These are phyloP conservation scores for Zaprionus taronus DNA, from an alignment of 1,140 invertebrate genomes.

Conservation along the genomic window DNA sequence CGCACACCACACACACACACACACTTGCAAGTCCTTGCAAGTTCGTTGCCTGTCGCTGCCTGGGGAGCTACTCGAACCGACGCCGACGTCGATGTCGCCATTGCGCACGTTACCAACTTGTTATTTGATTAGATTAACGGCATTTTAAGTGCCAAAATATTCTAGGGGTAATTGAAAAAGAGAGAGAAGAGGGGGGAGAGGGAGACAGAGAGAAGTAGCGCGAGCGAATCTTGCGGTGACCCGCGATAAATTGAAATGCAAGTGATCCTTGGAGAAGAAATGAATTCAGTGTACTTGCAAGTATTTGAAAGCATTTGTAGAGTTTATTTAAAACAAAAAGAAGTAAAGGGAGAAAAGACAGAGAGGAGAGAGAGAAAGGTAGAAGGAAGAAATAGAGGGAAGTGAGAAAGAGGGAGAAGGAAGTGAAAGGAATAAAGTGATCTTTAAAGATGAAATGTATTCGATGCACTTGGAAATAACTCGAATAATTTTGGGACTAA, in stretches of 20 bases:
- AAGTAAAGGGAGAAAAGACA: background rate
- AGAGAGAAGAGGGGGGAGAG: background rate
- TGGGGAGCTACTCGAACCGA: slow-evolving; percentile 23
- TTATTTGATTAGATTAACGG: slow-evolving; percentile 52
- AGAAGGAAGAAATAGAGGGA: background rate
- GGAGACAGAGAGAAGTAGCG: background rate
- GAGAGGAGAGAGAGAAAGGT: background rate
- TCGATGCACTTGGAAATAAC: background rate
- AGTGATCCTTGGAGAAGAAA: slow-evolving; percentile 2
- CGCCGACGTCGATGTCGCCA: background rate
- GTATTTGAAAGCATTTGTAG: background rate
- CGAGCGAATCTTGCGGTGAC: background rate
- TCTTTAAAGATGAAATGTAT: background rate
- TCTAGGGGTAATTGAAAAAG: slow-evolving; percentile 48
- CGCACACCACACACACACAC: slow-evolving; percentile 2
- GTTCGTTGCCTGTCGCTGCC: slow-evolving; percentile 11
- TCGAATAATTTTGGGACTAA: background rate
- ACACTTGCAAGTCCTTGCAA: background rate
- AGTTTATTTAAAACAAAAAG: background rate
- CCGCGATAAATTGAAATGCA: background rate
- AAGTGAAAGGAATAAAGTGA: too few species aligned
- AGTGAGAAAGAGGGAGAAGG: background rate
- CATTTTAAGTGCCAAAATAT: slow-evolving; percentile 51
- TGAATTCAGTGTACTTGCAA: background rate
- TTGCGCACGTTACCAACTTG: background rate